A percentile compares a stretch with the other conserved stretches of the same genome.
Conservation (phyloP, 2,113 vertebrate species). For the Entomyzon cyanotis region DNA sequence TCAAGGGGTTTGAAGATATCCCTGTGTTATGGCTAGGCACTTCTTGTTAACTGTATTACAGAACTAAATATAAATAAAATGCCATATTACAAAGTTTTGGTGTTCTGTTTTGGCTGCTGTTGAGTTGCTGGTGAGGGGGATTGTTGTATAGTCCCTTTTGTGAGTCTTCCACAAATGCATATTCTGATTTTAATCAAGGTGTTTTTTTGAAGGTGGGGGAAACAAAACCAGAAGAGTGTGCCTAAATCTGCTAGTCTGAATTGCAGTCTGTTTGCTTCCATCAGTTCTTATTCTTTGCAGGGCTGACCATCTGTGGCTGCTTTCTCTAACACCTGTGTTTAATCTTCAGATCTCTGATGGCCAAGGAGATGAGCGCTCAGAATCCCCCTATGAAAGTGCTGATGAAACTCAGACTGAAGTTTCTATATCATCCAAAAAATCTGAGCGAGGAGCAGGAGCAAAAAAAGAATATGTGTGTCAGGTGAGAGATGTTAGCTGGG, state of each 20-base stretch:
- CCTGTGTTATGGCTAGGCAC: neutral
- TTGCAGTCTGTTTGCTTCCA: neutral
- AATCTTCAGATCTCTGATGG: constrained; percentile 80
- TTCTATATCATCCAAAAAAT: constrained; percentile 83
- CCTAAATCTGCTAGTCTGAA: neutral
- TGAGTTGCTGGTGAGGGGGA: neutral
- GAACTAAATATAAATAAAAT: constrained; percentile 13
- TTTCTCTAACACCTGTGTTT: constrained; percentile 57
- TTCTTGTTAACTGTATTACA: neutral
- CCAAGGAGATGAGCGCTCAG: constrained; percentile 85
- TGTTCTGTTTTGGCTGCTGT: constrained; percentile 3
- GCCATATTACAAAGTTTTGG: neutral
- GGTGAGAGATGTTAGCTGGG: constrained; percentile 72
- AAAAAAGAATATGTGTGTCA: constrained; percentile 94
- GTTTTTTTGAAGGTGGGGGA: neutral
- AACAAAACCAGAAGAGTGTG: neutral
- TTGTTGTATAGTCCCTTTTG: neutral
- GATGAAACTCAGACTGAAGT: constrained; percentile 83
- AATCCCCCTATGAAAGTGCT: constrained; percentile 90
- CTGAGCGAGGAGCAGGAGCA: constrained; percentile 77
- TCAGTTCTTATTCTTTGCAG: neutral
- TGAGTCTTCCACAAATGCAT: neutral
- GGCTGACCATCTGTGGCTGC: neutral
- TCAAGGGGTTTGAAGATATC: neutral
- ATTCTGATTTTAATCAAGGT: neutral